Evolutionary conservation across 2,113 vertebrate genomes (phyloP).

Genomic region (Castor canadensis): DNA sequence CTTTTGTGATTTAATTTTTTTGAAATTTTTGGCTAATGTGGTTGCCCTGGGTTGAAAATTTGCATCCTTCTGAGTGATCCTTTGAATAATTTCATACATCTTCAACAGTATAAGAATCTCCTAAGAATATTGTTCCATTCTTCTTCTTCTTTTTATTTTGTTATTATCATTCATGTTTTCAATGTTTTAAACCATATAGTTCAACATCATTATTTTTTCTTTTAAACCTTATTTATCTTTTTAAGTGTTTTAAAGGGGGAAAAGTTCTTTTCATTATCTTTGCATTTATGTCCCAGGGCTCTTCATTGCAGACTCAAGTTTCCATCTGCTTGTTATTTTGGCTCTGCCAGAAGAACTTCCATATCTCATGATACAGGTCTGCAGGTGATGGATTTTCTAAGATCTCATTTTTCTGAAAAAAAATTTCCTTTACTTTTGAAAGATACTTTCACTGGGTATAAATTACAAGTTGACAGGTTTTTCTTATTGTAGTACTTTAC

Average conservation of each 20-base stretch:
- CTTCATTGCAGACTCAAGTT: background rate
- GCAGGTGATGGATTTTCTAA: background rate
- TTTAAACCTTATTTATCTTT: background rate
- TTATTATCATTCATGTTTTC: background rate
- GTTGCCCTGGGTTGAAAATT: background rate
- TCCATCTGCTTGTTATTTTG: background rate
- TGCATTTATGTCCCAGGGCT: background rate
- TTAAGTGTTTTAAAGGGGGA: background rate
- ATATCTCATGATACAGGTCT: background rate
- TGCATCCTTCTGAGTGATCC: background rate
- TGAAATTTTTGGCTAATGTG: background rate
- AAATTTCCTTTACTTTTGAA: background rate
- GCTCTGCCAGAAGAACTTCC: background rate
- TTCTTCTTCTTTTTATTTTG: background rate
- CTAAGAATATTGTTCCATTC: background rate
- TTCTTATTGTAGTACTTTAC: background rate
- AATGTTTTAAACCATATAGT: background rate
- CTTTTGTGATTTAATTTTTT: background rate
- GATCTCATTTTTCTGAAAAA: background rate
- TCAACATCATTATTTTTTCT: background rate
- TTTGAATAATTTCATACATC: background rate
- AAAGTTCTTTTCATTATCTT: background rate
- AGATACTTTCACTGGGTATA: background rate
- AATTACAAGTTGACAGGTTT: background rate
- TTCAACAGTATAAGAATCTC: background rate